Conservation (phyloP, 1,140 invertebrate genomes). For the Popillia japonica region DNA sequence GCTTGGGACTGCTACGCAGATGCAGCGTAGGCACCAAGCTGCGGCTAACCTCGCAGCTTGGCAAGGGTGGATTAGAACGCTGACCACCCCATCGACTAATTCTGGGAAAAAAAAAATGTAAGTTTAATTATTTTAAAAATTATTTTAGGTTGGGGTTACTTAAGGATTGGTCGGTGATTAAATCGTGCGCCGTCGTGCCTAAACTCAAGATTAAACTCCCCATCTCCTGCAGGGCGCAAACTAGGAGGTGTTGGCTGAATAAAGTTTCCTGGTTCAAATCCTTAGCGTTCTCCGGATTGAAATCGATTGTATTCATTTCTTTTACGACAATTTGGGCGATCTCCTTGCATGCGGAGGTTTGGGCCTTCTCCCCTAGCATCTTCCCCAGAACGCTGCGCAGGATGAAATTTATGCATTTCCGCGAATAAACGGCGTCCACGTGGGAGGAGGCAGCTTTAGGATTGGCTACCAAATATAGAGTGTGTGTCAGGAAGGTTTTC, state of each 20-base stretch:
- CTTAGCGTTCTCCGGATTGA: constrained; percentile 88
- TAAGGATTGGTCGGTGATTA: constrained; percentile 85
- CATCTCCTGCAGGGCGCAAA: constrained; percentile 93
- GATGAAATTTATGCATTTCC: constrained; percentile 97
- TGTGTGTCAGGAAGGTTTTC: constrained; percentile 83
- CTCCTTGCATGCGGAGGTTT: constrained; percentile 94
- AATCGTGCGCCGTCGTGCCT: constrained; percentile 89
- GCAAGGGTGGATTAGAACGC: constrained; percentile 92
- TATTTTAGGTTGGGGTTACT: constrained; percentile 66
- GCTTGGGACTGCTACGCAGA: constrained; percentile 92
- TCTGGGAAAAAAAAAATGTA: constrained; percentile 56
- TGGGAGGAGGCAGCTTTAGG: constrained; percentile 94
- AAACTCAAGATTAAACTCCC: constrained; percentile 85
- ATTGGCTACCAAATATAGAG: constrained; percentile 91
- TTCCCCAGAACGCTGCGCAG: constrained; percentile 89
- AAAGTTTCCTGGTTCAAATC: constrained; percentile 89
- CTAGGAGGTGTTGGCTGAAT: constrained; percentile 93
- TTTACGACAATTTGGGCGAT: constrained; percentile 91
- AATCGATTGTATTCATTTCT: constrained; percentile 94
- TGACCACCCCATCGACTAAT: constrained; percentile 68
- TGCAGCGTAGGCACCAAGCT: constrained; percentile 92
- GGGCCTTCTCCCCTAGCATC: constrained; percentile 95
- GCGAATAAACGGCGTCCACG: constrained; percentile 96
- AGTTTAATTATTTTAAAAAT: background rate
- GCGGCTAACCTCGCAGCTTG: constrained; percentile 90